A percentile compares a stretch with the other conserved stretches of the same genome.
Evolutionary conservation across 2,888 invertebrate genomes (phyloP).

Genomic region (Andrena minutula): DNA sequence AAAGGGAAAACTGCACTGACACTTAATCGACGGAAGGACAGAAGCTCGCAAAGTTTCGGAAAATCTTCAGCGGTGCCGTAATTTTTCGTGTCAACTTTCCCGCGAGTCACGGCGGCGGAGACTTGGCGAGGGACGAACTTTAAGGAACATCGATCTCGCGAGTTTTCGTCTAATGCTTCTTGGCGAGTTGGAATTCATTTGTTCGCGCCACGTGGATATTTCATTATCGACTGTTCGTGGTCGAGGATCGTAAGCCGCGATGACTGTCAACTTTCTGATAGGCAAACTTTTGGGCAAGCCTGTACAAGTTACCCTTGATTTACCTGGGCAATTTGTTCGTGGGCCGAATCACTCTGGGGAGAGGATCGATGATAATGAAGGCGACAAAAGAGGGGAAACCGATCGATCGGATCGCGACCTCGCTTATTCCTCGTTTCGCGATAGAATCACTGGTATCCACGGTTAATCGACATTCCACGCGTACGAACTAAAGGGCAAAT

Average conservation of each 20-base stretch:
- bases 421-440: neutral
- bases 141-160: slow-evolving; percentile 6
- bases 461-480: neutral
- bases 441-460: neutral
- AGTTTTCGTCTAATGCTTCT: slow-evolving; percentile 5
- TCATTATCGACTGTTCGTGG: slow-evolving; percentile 25
- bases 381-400: neutral
- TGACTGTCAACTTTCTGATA: slow-evolving; percentile 27
- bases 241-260: slow-evolving; percentile 32
- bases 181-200: slow-evolving; percentile 29
- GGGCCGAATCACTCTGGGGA: neutral
- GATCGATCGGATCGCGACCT: neutral
- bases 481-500: neutral
- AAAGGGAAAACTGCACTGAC: neutral
- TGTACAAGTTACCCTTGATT: slow-evolving; percentile 18
- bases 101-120: neutral
- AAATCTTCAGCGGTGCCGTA: neutral
- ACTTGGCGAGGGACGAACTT: neutral
- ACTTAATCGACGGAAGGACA: neutral
- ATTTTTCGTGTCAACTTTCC: slow-evolving; percentile 1
- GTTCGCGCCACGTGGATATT: slow-evolving; percentile 29
- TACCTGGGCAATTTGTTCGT: slow-evolving; percentile 3
- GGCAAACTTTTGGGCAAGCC: slow-evolving; percentile 30
- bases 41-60: neutral
- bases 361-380: neutral